Evolutionary conservation across 53 echinoderm and acorn worm genomes (phyloP), one percentile per base, ranked within the genome.

Genomic region (Luidia sarsii): DNA sequence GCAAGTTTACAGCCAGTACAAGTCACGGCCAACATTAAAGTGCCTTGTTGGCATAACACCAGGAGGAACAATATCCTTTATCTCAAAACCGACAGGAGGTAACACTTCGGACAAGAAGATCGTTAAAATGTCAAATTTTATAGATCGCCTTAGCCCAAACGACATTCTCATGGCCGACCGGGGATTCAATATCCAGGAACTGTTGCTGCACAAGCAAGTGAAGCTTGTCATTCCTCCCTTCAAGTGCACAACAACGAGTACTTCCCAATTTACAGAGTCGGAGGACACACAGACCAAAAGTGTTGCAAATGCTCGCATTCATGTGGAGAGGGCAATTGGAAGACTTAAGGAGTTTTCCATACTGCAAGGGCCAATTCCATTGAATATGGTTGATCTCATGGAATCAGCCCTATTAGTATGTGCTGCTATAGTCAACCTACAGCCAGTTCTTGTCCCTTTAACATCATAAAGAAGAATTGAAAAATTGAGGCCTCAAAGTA

Each of bases 1-100:
- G 16, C 83, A 82, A 63, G 86, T 87, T 21, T 91, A 87, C 79
- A 82, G 82, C 46, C 83, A 83, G 21, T 91, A 91, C 48, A 91
- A 91, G 56, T 86, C 70, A 33, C 19, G 64, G 7, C 80, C 83
- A 31, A 91, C 91, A 24, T 20, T 86, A 4, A 87, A 92, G 75
- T 88, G 88, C 67, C 88, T 88, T 65, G 85, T 88, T 20, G 92
- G 82, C 1, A 88, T 84, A 39, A 88, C 87, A 37, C 84, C 91
- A 60, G 64, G 83, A 8, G 87, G 91, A 39, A 83, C 84, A 13
- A 83, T 83, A 31, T 87, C 87, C 20, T 88, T 66, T 51, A 77
- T 87, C 20, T 91, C 91, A 0, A 49, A 54, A 71, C 82, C 70
- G 46, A 61, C 73, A 65, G 91, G 91, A 36, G 84, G 81, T 37